Percentiles rank a stretch among this genome's conserved stretches.
Evolutionary conservation across 2,888 invertebrate species (phyloP).

Genomic region (Agonopterix arenella): DNA sequence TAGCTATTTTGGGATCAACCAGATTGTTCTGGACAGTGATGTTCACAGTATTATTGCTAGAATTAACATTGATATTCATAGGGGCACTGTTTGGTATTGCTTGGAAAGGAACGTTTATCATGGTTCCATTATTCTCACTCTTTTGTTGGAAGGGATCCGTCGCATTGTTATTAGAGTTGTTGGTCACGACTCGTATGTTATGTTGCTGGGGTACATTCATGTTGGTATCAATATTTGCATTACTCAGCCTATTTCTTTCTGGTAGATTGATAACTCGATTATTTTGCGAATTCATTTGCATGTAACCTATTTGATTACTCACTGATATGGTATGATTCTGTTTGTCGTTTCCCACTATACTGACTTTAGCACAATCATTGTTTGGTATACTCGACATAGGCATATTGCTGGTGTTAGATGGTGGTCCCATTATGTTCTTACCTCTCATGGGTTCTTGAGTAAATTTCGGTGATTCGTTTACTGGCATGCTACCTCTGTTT

Average conservation of each 20-base stretch:
- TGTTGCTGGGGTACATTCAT: conserved; percentile 62
- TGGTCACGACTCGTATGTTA: conserved; percentile 66
- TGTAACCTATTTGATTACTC: conserved; percentile 63
- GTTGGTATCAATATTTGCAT: conserved; percentile 49
- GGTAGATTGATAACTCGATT: conserved; percentile 67
- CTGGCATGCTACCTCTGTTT: conserved; percentile 45
- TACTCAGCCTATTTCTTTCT: conserved; percentile 58
- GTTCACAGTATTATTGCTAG: conserved; percentile 69
- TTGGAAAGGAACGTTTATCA: conserved; percentile 72
- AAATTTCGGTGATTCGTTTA: conserved; percentile 57
- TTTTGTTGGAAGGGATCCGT: conserved; percentile 65
- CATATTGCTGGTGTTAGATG: conserved; percentile 31
- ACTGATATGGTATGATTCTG: conserved; percentile 61
- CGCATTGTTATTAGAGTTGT: conserved; percentile 50
- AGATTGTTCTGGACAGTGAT: conserved; percentile 71
- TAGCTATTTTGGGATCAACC: conserved; percentile 68
- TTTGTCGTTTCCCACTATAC: conserved; percentile 54
- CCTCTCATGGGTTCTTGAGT: conserved; percentile 53
- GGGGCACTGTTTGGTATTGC: conserved; percentile 71
- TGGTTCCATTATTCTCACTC: conserved; percentile 56
- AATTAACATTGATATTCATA: conserved; percentile 71
- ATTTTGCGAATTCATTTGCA: conserved; percentile 66
- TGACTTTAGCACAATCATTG: conserved; percentile 62
- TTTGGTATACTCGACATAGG: conserved; percentile 46
- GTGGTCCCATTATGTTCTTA: conserved; percentile 61